Percentiles rank a stretch among this genome's conserved stretches.
These are phyloP conservation scores for Melierax canorus DNA, from an alignment of 2,113 vertebrate species.

Conservation along the genomic window DNA sequence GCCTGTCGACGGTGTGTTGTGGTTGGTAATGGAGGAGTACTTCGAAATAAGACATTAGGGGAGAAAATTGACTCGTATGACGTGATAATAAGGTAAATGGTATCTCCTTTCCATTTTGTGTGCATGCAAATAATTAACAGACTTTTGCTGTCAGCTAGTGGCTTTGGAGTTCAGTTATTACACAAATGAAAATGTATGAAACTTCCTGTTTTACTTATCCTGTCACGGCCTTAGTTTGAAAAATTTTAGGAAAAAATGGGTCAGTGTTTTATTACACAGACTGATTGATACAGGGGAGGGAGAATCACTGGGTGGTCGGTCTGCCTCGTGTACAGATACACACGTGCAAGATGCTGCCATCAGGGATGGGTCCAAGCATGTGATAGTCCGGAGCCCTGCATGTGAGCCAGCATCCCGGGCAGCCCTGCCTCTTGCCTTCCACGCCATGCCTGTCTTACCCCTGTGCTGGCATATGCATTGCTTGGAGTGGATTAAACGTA, in stretches of 20 bases:
- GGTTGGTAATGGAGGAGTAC: slow-evolving; percentile 79
- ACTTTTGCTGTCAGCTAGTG: neutral
- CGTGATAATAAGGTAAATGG: slow-evolving; percentile 78
- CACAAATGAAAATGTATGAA: neutral
- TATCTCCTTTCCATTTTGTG: neutral
- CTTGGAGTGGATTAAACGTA: neutral
- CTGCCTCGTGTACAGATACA: neutral
- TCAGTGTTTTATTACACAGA: neutral
- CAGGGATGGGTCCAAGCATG: neutral
- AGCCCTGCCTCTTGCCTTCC: neutral
- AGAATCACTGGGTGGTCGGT: no score
- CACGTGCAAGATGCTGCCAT: neutral
- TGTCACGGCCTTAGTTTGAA: neutral
- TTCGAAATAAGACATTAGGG: slow-evolving; percentile 80
- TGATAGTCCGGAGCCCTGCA: neutral
- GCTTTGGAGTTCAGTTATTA: neutral
- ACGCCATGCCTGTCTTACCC: neutral
- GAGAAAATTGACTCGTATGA: slow-evolving; percentile 80
- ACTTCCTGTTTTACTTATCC: neutral
- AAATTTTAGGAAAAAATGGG: neutral
- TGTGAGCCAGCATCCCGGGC: neutral
- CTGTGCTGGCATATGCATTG: neutral
- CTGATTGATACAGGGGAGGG: neutral
- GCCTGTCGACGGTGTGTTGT: slow-evolving; percentile 77
- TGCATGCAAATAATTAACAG: neutral